A percentile compares a stretch with the other conserved stretches of the same genome.
Evolutionary conservation across 2,113 vertebrate genomes (phyloP).

Genomic region (Ochotona curzoniae): DNA sequence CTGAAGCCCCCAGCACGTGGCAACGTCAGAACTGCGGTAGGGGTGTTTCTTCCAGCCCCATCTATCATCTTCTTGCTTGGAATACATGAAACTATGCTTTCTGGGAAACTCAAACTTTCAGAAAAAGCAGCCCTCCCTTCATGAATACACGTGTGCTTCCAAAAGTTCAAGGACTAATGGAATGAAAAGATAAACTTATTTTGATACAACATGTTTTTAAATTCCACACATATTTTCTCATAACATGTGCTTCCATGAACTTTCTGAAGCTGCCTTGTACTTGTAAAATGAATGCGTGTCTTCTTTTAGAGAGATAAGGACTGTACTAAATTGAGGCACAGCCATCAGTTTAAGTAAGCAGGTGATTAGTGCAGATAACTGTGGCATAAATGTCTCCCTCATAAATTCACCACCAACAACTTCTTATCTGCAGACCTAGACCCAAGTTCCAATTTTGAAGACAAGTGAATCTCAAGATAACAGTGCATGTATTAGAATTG

Average conservation of each 20-base stretch:
- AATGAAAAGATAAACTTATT: too few relatives aligned
- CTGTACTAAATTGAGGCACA: not conserved
- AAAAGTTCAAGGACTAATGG: too few relatives aligned
- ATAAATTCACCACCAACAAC: too few relatives aligned
- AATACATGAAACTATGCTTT: not conserved
- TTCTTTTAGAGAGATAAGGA: conserved; percentile 20
- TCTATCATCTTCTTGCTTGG: not conserved
- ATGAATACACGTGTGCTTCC: not conserved
- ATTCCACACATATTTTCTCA: too few relatives aligned
- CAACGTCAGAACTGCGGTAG: not conserved
- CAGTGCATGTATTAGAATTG: not conserved
- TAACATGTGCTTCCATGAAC: too few relatives aligned
- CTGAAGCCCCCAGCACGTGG: not conserved
- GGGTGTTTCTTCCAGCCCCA: not conserved
- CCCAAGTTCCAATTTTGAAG: not conserved
- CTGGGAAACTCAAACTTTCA: not conserved
- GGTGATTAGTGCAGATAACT: not conserved
- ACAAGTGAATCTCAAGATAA: not conserved
- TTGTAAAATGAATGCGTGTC: not conserved
- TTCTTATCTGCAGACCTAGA: not conserved
- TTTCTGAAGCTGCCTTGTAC: too few relatives aligned
- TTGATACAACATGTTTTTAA: too few relatives aligned
- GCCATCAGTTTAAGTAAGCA: conserved; percentile 7
- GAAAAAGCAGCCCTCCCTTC: not conserved
- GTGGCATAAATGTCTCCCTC: not conserved